phyloP scores from a whole-genome alignment of 2,888 invertebrate species.

The Gymnosoma rotundatum region DNA sequence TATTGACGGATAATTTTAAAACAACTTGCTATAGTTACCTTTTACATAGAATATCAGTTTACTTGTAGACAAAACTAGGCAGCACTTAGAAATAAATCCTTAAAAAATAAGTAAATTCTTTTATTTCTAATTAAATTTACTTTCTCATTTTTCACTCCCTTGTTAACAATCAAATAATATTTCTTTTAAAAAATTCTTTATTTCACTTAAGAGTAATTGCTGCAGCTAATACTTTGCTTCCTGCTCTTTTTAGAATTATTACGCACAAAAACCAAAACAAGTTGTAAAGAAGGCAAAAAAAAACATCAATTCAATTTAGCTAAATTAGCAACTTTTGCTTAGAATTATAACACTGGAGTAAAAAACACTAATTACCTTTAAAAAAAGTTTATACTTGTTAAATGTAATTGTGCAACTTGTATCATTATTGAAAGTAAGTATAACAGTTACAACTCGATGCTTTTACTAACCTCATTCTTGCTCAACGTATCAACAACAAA shows the following conservation, averaged over 20 bases:
- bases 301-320: conserved; percentile 47
- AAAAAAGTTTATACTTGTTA: conserved; percentile 55
- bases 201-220: conserved; percentile 7
- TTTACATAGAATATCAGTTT: too few species aligned
- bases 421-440: conserved; percentile 55
- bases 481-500: neutral
- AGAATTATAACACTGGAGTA: conserved; percentile 12
- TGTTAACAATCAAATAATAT: conserved; percentile 33
- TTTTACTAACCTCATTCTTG: conserved; percentile 25
- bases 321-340: conserved; percentile 66
- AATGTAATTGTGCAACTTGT: conserved; percentile 63
- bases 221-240: conserved; percentile 14
- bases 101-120: neutral
- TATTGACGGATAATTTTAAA: too few species aligned
- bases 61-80: too few species aligned
- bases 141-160: neutral
- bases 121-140: neutral
- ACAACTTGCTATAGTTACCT: too few species aligned
- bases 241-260: neutral
- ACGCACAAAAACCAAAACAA: neutral
- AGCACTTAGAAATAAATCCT: too few species aligned
- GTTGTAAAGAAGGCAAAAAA: neutral
- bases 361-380: conserved; percentile 60
- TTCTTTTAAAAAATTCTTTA: conserved; percentile 15
- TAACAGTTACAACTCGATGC: conserved; percentile 45